phyloP scores from a whole-genome alignment of 2,113 vertebrate genomes.

The Charina bottae region DNA sequence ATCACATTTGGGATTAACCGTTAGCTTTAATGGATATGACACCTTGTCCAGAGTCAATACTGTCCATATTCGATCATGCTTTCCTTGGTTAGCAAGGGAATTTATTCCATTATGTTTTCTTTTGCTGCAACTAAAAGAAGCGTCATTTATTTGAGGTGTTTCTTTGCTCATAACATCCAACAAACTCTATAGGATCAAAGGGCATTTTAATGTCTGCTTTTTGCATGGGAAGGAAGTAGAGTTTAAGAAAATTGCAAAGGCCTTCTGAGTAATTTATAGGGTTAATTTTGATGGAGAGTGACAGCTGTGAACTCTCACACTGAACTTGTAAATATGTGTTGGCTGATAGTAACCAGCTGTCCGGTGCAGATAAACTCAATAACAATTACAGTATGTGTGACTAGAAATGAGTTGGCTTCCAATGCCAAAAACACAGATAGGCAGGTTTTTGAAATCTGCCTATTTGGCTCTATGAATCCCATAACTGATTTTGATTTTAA shows the following conservation, averaged over 20 bases:
- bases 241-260: neutral
- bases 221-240: neutral
- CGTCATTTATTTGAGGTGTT: neutral
- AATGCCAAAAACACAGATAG: neutral
- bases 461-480: neutral
- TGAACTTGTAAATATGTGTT: slow-evolving; percentile 7
- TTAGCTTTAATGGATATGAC: neutral
- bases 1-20: neutral
- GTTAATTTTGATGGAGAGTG: slow-evolving; percentile 15
- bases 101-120: neutral
- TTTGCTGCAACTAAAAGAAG: neutral
- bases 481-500: neutral
- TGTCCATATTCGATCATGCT: neutral
- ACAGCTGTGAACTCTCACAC: neutral
- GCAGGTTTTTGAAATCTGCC: neutral
- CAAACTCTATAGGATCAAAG: neutral
- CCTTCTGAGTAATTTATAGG: neutral
- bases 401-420: neutral
- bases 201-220: neutral
- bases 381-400: neutral
- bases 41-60: neutral
- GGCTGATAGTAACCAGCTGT: slow-evolving; percentile 84
- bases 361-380: neutral
- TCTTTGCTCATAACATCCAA: neutral
- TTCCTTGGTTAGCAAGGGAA: neutral